Evolutionary conservation across 2,797 vertebrate species (phyloP), one percentile per base, ranked within the genome.

Genomic region (Intellagama lesueurii): DNA sequence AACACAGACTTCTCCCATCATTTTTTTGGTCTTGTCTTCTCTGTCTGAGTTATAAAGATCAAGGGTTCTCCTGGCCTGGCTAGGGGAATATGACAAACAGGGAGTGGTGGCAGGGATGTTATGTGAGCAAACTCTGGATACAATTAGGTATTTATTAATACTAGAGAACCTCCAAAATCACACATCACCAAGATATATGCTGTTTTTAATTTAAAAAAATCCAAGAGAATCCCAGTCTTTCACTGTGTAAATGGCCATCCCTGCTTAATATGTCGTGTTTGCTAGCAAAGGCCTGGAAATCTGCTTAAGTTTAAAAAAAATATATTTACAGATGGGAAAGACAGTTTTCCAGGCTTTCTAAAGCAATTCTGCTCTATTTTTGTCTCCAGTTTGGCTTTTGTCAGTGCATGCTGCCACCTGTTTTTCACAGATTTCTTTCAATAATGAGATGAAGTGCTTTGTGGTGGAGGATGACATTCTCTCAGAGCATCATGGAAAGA

Each of bases 391-490:
- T 96, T 97, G 96, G 96, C 95, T 93, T 94, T 80, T 84, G n/a
- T 89, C 85, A 95, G 93, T 96, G 93, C 91, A 94, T 92, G 81
- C 92, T 95, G 92, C 94, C 96, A 97, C 97, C 97, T 97, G 96
- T 94, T 96, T 95, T 96, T 96, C 93, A 94, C 96, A 96, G 96
- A 96, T 95, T 94, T 94, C 95, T 96, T 95, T 97, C 93, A 95
- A 87, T 88, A 64, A 91, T 93, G 86, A 87, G 80, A 90, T 91
- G 87, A 92, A 92, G 94, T 77, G 49, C 87, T 94, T 87, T 91
- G 89, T 89, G 86, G 94, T 95, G 96, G 96, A 93, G 1, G 5
- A 87, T 94, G 95, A 88, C 12, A 1, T 78, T 87, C 76, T 26
- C 75, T 72, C 60, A 89, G 86, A 91, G 70, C 56, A 92, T 56